These are phyloP conservation scores for Ptychadena robeensis DNA, from an alignment of 2,797 vertebrate genomes.

Conservation along the genomic window DNA sequence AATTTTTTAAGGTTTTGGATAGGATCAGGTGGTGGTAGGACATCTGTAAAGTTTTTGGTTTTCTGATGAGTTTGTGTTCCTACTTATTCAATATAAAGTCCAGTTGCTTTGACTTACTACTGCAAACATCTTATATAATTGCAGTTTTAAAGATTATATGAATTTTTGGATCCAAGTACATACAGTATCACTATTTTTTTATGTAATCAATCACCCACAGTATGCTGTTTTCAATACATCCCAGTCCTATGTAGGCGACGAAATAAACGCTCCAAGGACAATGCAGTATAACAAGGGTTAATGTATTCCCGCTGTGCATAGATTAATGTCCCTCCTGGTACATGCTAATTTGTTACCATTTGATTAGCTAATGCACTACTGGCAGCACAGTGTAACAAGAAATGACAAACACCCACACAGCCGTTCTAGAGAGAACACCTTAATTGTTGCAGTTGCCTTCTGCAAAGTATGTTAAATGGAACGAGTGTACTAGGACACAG, in stretches of 20 bases:
- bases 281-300: constrained; percentile 24
- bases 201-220: not conserved
- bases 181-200: too few relatives aligned
- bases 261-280: not conserved
- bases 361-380: constrained; percentile 57
- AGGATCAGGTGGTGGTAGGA: too few relatives aligned
- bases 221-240: not conserved
- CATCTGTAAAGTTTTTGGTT: too few relatives aligned
- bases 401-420: constrained; percentile 59
- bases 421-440: constrained; percentile 49
- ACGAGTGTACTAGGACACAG: constrained; percentile 32
- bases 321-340: constrained; percentile 51
- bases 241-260: not conserved
- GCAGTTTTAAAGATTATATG: too few relatives aligned
- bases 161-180: too few relatives aligned
- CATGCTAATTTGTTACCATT: constrained; percentile 54
- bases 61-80: too few relatives aligned
- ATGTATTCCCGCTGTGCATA: constrained; percentile 17
- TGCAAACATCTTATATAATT: too few relatives aligned
- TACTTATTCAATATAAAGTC: too few relatives aligned
- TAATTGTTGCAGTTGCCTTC: constrained; percentile 53
- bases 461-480: constrained; percentile 35
- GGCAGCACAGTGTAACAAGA: constrained; percentile 12
- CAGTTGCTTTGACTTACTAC: too few relatives aligned
- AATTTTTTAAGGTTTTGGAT: too few relatives aligned